These are phyloP conservation scores for Leucoraja ocellata DNA, from an alignment of 2,797 vertebrate species.

Conservation along the genomic window DNA sequence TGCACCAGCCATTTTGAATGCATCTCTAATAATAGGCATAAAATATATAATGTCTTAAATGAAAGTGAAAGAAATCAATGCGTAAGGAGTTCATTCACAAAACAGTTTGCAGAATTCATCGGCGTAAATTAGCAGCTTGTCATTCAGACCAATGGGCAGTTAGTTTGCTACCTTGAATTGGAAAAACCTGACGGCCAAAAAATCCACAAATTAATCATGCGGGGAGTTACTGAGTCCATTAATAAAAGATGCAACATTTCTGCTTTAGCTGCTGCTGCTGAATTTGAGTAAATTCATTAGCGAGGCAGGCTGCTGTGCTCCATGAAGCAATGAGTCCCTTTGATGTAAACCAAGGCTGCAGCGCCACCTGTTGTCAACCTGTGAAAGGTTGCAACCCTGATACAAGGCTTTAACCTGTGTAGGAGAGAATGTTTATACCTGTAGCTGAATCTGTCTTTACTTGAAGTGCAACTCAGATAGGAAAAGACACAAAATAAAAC, in stretches of 20 bases:
- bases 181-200: not conserved
- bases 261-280: not conserved
- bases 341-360: not conserved
- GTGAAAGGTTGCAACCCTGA: too few species aligned
- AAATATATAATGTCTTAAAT: not conserved
- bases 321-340: not conserved
- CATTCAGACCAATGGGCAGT: not conserved
- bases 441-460: too few species aligned
- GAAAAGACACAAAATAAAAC: too few species aligned
- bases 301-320: not conserved
- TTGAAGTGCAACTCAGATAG: too few species aligned
- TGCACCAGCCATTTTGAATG: not conserved
- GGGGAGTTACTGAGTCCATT: not conserved
- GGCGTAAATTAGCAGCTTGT: not conserved
- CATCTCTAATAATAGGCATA: not conserved
- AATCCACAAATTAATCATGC: constrained; percentile 7
- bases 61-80: not conserved
- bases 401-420: too few species aligned
- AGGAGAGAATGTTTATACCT: too few species aligned
- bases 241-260: constrained; percentile 25
- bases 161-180: not conserved
- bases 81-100: not conserved
- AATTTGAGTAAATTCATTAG: not conserved
- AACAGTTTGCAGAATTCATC: not conserved
- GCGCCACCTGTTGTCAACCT: not conserved